Base-by-base conservation (phyloP, 2,113 vertebrate genomes). In the Platysternon megacephalum region DNA sequence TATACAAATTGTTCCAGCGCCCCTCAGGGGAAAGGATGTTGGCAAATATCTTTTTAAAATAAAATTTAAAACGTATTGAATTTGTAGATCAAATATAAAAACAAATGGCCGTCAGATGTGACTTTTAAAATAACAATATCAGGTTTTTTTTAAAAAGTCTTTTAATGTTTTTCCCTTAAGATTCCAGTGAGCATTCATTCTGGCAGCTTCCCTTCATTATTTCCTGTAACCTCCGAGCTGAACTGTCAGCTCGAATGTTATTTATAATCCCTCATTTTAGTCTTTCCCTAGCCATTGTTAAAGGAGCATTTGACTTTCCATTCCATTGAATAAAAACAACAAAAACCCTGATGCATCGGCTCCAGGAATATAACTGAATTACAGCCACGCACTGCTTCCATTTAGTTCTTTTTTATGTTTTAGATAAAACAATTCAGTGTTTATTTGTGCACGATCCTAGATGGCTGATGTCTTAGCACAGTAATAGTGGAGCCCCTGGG, bases 211-310 rank as follows among this genome's bases (percentile, higher is more conserved):
- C 10, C 87, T 93, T 91, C 87, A 95, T 98, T 98, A 95, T 85
- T 87, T 91, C 68, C 68, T 78, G 53, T 28, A 49, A 93, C 87
- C 93, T 95, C 92, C 91, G 93, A 96, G 88, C 56, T 93, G 93
- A 98, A 98, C 97, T 95, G 95, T 97, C 96, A 98, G 56, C 85
- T 95, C 87, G 84, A 86, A 68, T 85, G 14, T 96, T 97, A 91
- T 96, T 98, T 97, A 97, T 91, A 98, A 93, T 92, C 76, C 86
- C 56, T 92, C 87, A 52, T 32, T 97, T 96, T 93, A 94, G 94
- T 97, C 58, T 96, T 97, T 97, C 35, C 32, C 95, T 90, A 68
- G 91, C 82, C 53, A 49, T 68, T 56, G 51, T 94, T 52, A 68
- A 90, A 94, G 44, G 10, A 97, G 84, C 92, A 51, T 94, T 86